phyloP scores from a whole-genome alignment of 2,888 invertebrate species.

The Hypomecis punctinalis region DNA sequence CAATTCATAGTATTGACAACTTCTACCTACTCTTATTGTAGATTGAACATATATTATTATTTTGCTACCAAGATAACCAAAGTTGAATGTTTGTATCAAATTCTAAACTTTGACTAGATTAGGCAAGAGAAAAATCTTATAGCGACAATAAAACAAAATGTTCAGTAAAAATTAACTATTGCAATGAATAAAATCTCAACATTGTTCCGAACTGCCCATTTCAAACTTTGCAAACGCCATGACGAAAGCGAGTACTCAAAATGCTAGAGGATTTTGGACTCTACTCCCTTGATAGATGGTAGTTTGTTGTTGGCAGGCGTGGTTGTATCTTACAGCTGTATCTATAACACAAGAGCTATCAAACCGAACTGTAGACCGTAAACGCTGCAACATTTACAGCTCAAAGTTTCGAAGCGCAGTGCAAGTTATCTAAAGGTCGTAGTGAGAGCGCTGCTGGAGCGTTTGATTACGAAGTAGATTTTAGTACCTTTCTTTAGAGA shows the following conservation, averaged over 20 bases:
- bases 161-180: slow-evolving; percentile 15
- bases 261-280: neutral
- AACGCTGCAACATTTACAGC: slow-evolving; percentile 31
- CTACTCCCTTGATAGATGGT: neutral
- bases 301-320: neutral
- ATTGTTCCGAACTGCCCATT: slow-evolving; percentile 26
- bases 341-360: slow-evolving; percentile 23
- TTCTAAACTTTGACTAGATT: neutral
- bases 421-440: slow-evolving; percentile 28
- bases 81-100: neutral
- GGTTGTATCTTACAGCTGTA: slow-evolving; percentile 14
- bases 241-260: slow-evolving; percentile 11
- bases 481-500: neutral
- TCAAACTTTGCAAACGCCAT: slow-evolving; percentile 18
- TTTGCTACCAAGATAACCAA: neutral
- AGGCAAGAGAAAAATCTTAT: slow-evolving; percentile 1
- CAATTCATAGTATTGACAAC: no score
- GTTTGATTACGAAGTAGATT: slow-evolving; percentile 9
- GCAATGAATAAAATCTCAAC: slow-evolving; percentile 24
- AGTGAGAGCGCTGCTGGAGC: slow-evolving; percentile 2
- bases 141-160: slow-evolving; percentile 8
- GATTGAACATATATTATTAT: neutral
- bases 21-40: no score
- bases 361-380: slow-evolving; percentile 30
- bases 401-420: slow-evolving; percentile 28